Conservation (phyloP, 2,797 vertebrate species). For the Phrynocephalus guinanensis region DNA sequence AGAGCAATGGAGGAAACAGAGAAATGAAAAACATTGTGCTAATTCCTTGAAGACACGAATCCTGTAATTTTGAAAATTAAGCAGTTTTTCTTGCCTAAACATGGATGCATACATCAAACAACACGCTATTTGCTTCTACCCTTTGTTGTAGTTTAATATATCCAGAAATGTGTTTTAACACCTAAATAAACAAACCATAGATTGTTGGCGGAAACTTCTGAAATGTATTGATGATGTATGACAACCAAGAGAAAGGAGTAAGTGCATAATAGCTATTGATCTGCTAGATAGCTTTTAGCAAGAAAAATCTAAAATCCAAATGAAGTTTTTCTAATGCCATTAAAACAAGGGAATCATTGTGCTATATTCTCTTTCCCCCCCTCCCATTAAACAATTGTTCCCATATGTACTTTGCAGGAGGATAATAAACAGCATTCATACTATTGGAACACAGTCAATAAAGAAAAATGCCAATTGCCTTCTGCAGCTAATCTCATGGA, state of each 20-base stretch:
- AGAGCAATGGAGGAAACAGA: background rate
- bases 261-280: slow-evolving; percentile 22
- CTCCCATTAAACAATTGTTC: slow-evolving; percentile 22
- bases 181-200: background rate
- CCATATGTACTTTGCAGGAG: slow-evolving; percentile 41
- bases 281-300: slow-evolving; percentile 37
- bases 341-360: background rate
- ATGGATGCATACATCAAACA: background rate
- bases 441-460: slow-evolving; percentile 73
- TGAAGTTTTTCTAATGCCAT: background rate
- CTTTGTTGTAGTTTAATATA: background rate
- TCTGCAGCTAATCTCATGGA: slow-evolving; percentile 69
- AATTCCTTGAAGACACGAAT: background rate
- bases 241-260: background rate
- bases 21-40: background rate
- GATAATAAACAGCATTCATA: slow-evolving; percentile 63
- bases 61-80: background rate
- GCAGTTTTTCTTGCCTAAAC: background rate
- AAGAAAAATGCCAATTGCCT: slow-evolving; percentile 71
- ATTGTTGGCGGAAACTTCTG: background rate
- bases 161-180: background rate
- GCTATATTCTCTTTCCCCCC: slow-evolving; percentile 35
- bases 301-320: slow-evolving; percentile 23
- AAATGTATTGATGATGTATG: background rate
- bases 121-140: background rate